Conservation (phyloP, 2,113 vertebrate species). For the Lucifuga dentata region DNA sequence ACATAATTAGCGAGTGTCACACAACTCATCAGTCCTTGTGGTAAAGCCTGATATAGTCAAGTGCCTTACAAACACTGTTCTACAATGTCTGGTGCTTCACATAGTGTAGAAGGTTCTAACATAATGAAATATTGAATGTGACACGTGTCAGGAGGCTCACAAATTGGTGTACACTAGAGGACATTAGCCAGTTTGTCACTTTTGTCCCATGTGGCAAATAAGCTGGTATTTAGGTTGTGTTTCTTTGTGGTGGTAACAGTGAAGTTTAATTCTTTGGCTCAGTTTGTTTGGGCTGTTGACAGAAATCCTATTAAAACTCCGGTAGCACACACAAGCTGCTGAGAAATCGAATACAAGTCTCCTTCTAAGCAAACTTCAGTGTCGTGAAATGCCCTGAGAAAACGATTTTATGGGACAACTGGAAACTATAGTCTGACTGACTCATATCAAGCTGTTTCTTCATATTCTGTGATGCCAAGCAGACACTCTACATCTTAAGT, state of each 20-base stretch:
- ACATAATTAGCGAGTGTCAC: slow-evolving; percentile 57
- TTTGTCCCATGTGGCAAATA: slow-evolving; percentile 11
- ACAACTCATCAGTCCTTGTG: slow-evolving; percentile 30
- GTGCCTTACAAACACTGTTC: slow-evolving; percentile 8
- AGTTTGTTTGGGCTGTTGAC: slow-evolving; percentile 5
- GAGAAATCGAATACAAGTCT: not conserved
- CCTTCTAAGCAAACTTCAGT: not conserved
- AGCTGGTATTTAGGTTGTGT: slow-evolving; percentile 3
- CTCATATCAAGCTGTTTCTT: slow-evolving; percentile 8
- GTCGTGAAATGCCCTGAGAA: too few relatives aligned
- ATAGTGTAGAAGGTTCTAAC: slow-evolving; percentile 11
- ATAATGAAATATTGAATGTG: slow-evolving; percentile 39
- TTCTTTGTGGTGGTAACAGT: slow-evolving; percentile 2
- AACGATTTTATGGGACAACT: not conserved
- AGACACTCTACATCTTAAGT: too few relatives aligned
- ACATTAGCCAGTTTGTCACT: slow-evolving; percentile 16
- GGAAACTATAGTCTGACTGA: slow-evolving; percentile 7
- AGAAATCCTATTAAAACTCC: slow-evolving; percentile 1
- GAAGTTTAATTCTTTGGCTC: slow-evolving; percentile 1
- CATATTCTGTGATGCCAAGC: too few relatives aligned
- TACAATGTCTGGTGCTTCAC: slow-evolving; percentile 8
- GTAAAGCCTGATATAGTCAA: slow-evolving; percentile 22
- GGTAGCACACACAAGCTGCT: not conserved
- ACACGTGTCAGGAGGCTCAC: slow-evolving; percentile 24
- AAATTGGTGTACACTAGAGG: slow-evolving; percentile 5